These are phyloP conservation scores for Drosophila novamexicana DNA, from an alignment of 1,140 invertebrate genomes.

Conservation along the genomic window DNA sequence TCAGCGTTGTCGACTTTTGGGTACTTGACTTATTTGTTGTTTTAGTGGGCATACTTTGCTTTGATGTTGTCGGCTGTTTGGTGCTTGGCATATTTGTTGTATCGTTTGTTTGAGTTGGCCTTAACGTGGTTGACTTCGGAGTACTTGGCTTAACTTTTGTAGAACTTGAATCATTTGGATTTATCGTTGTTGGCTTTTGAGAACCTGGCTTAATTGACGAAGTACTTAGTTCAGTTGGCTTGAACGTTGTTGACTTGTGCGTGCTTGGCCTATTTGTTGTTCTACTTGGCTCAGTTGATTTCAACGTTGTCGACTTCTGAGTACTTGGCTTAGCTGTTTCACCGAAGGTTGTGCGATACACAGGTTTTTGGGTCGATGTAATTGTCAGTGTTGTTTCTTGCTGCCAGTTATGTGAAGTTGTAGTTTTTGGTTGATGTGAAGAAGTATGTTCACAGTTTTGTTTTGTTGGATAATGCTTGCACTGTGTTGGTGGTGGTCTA, in stretches of 20 bases:
- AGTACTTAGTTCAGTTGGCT: neutral
- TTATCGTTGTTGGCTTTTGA: neutral
- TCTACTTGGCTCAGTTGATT: neutral
- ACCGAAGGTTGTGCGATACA: conserved; percentile 32
- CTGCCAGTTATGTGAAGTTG: conserved; percentile 11
- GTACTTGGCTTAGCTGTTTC: neutral
- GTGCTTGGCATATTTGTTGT: neutral
- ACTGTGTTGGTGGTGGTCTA: conserved; percentile 42
- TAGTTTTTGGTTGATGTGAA: conserved; percentile 5
- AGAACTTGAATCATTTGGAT: neutral
- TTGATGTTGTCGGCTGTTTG: neutral
- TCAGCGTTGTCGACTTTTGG: too few species aligned
- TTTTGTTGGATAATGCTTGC: conserved; percentile 51
- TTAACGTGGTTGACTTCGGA: neutral
- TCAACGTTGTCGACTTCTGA: neutral
- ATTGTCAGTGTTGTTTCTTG: conserved; percentile 11
- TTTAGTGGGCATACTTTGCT: too few species aligned
- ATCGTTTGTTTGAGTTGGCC: neutral
- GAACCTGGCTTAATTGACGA: neutral
- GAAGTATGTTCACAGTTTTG: conserved; percentile 37
- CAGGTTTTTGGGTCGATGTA: conserved; percentile 29
- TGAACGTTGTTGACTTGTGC: neutral
- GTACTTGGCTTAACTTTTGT: neutral
- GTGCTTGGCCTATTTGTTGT: conserved; percentile 1
- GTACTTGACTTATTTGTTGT: too few species aligned